phyloP scores from a whole-genome alignment of 1,140 invertebrate species.

The Acarapis woodi region DNA sequence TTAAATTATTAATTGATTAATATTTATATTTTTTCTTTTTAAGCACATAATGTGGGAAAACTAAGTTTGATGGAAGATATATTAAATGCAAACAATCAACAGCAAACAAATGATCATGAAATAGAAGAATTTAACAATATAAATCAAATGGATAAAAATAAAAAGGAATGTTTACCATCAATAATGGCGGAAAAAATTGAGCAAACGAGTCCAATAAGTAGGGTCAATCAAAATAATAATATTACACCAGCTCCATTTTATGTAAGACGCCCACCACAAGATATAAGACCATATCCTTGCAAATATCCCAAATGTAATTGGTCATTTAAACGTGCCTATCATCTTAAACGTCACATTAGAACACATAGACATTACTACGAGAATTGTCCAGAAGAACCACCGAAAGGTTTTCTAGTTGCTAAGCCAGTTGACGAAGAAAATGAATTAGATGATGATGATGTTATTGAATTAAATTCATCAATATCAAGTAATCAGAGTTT shows the following conservation, averaged over 20 bases:
- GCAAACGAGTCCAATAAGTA: background rate
- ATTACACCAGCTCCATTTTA: too few relatives aligned
- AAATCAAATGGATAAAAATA: background rate
- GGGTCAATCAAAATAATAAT: background rate
- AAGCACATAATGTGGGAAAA: too few relatives aligned
- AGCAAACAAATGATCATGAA: background rate
- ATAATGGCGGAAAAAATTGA: too few relatives aligned
- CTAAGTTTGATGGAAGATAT: too few relatives aligned
- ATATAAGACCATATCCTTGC: slow-evolving; percentile 4
- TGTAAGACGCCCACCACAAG: background rate
- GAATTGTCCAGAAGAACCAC: background rate
- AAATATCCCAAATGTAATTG: slow-evolving; percentile 2
- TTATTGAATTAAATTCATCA: too few relatives aligned
- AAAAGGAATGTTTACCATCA: background rate
- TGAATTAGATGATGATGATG: too few relatives aligned
- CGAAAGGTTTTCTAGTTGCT: background rate
- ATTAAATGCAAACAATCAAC: background rate
- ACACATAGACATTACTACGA: background rate
- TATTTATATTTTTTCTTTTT: too few relatives aligned
- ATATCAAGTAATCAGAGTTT: too few relatives aligned
- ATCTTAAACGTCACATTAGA: slow-evolving; percentile 3
- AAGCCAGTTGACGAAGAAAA: background rate
- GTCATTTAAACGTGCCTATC: slow-evolving; percentile 3
- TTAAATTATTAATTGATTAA: too few relatives aligned
- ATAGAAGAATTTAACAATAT: background rate